Percentiles rank a stretch among this genome's conserved stretches.
Evolutionary conservation across 2,113 vertebrate genomes (phyloP).

Genomic region (Aphyosemion australe): DNA sequence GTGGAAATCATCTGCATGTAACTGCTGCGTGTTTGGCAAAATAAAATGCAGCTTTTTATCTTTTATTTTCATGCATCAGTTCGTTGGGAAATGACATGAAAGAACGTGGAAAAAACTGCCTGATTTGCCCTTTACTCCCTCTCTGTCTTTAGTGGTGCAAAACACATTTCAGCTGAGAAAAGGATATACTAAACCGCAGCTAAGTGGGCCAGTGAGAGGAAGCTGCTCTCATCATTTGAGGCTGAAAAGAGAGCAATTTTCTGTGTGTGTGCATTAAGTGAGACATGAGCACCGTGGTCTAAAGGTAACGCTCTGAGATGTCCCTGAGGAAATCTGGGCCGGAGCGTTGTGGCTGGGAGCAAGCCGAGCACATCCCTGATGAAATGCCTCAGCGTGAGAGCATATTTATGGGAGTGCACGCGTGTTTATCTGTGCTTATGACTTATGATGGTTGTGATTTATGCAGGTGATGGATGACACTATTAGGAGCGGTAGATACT

Average conservation of each 20-base stretch:
- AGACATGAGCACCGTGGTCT: conserved; percentile 7
- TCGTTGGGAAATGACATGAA: neutral
- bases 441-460: conserved; percentile 66
- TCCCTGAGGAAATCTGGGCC: conserved; percentile 47
- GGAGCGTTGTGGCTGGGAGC: conserved; percentile 14
- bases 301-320: conserved; percentile 28
- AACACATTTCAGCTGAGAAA: conserved; percentile 13
- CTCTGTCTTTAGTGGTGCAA: neutral
- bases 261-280: conserved; percentile 13
- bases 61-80: neutral
- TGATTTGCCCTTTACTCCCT: neutral
- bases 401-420: conserved; percentile 34
- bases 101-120: neutral
- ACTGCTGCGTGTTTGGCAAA: neutral
- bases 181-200: conserved; percentile 20
- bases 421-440: conserved; percentile 50
- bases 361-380: conserved; percentile 21
- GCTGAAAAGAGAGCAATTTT: conserved; percentile 25
- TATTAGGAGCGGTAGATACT: conserved; percentile 42
- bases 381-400: conserved; percentile 21
- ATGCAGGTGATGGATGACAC: conserved; percentile 60
- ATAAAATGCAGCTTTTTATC: neutral
- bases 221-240: conserved; percentile 32
- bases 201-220: conserved; percentile 25
- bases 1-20: neutral